These are phyloP conservation scores for Cephus runcator DNA, from an alignment of 2,888 invertebrate species.

Conservation along the genomic window DNA sequence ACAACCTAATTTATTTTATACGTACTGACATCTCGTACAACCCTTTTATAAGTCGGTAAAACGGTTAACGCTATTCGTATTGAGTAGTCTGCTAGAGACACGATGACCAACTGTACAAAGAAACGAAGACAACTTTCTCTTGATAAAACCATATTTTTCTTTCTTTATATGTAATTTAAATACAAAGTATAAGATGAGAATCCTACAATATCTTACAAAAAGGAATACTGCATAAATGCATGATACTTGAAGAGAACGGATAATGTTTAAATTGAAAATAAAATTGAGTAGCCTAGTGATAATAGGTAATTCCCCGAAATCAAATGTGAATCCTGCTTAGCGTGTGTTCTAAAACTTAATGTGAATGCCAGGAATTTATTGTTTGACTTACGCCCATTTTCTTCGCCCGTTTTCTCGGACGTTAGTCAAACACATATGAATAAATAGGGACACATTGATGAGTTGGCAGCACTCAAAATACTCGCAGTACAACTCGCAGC, in stretches of 20 bases:
- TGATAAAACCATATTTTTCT: neutral
- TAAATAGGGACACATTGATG: too few species aligned
- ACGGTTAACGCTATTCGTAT: neutral
- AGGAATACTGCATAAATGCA: neutral
- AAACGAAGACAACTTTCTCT: neutral
- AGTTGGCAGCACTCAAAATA: too few species aligned
- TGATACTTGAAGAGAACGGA: neutral
- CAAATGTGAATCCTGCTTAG: neutral
- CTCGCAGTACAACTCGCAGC: too few species aligned
- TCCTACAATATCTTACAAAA: neutral
- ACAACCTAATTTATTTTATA: conserved; percentile 26
- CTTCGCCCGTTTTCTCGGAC: too few species aligned
- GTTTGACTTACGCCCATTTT: too few species aligned
- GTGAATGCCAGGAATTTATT: too few species aligned
- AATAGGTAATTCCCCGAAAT: neutral
- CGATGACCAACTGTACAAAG: neutral
- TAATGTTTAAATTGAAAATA: neutral
- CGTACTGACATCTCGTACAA: neutral
- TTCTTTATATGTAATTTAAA: neutral
- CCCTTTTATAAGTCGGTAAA: neutral
- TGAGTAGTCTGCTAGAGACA: neutral
- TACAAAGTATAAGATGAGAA: too few species aligned
- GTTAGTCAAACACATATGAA: too few species aligned
- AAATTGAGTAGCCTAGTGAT: neutral
- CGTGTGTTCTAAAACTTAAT: too few species aligned